Conservation (phyloP, 2,797 vertebrate genomes). For the Rhinoraja longicauda region DNA sequence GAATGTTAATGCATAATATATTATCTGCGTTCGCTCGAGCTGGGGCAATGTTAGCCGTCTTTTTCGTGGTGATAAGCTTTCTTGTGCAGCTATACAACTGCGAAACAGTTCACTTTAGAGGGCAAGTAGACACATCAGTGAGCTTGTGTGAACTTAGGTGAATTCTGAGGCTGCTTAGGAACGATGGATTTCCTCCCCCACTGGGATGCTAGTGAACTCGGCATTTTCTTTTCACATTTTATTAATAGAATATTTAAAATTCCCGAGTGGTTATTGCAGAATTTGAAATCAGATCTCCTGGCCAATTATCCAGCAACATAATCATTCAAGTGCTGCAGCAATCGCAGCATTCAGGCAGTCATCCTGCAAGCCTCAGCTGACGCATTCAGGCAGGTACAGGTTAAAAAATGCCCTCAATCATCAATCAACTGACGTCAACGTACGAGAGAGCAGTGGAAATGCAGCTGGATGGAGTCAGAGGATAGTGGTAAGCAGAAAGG, state of each 20-base stretch:
- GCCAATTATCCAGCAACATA: neutral
- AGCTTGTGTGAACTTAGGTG: too few relatives aligned
- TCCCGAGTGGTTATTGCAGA: neutral
- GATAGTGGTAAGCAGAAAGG: too few relatives aligned
- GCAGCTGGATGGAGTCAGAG: too few relatives aligned
- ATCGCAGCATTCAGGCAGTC: too few relatives aligned
- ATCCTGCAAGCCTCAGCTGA: neutral
- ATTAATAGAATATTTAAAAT: neutral
- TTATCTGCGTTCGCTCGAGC: neutral
- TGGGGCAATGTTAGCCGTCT: neutral
- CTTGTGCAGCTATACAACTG: neutral
- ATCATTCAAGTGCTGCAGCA: neutral
- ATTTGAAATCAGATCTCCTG: neutral
- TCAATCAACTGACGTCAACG: neutral
- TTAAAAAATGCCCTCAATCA: neutral
- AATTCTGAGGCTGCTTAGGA: too few relatives aligned
- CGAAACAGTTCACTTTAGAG: too few relatives aligned
- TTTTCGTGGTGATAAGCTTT: neutral
- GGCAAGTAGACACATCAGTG: too few relatives aligned
- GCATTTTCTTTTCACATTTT: neutral
- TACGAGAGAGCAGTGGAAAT: too few relatives aligned
- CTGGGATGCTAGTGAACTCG: neutral
- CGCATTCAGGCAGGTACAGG: neutral
- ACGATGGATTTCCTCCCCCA: neutral
- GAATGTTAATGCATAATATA: neutral